Base-by-base conservation (phyloP, 2,113 vertebrate species). In the Centrocercus urophasianus region DNA sequence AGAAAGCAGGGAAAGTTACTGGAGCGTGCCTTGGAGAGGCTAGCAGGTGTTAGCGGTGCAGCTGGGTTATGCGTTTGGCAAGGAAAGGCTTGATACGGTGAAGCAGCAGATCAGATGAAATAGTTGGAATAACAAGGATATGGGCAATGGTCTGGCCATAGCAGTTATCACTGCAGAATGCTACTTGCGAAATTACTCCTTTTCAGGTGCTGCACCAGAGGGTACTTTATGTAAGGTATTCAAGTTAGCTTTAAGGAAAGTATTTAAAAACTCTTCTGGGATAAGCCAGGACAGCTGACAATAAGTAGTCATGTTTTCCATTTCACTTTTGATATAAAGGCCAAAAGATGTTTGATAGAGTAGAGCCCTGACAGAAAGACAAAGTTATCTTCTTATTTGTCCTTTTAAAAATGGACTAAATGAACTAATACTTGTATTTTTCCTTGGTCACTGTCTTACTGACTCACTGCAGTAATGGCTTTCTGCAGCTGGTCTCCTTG, bases 11-110 rank as follows among this genome's bases (percentile, higher is more conserved):
- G 27, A 24, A 34, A 18, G 52, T 34, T 73, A 61, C 32, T 6
- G 65, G n/a, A 79, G 56, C 1, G 0, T 24, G 43, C 14, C 24
- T 19, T 0, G 0, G 64, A 64, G 25, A 30, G 15, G 42, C 34
- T 25, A 34, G 24, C 38, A 27, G 9, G 7, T 65, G 42, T 63
- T 82, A 24, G 5, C 34, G 25, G 10, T 34, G 36, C 65, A 45
- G 66, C 11, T 66, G 38, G 11, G 30, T 67, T 15, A 75, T 40
- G 1, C 47, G 5, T 54, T 89, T 87, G 28, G 42, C 72, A 8
- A 42, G 82, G 30, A 54, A n/a, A 27, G n/a, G 50, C 34, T 7
- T 38, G 45, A 56, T 63, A 38, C 15, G 69, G 63, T 38, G 56
- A 66, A 77, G 50, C 59, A 71, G 42, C 20, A 34, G 64, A 67